Conservation (phyloP, 2,113 vertebrate genomes). For the Geothlypis trichas region DNA sequence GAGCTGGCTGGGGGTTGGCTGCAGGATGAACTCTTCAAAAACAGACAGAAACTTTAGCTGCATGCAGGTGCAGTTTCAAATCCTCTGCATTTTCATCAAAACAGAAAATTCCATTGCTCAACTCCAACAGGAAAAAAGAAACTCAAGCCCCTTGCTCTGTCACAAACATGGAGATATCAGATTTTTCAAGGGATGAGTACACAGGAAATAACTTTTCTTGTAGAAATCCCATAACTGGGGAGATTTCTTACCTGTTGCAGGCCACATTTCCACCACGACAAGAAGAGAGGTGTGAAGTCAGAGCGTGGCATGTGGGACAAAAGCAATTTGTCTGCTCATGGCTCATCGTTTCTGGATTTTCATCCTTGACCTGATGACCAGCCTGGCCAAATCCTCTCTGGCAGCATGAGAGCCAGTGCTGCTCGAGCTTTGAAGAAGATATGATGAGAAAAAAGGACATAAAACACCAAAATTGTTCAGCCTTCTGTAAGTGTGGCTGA, state of each 20-base stretch:
- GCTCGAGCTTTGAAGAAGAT: not conserved
- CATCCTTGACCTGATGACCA: not conserved
- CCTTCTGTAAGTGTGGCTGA: not conserved
- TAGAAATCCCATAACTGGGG: not conserved
- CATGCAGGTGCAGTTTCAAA: not conserved
- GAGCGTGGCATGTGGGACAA: not conserved
- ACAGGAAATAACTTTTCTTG: not conserved
- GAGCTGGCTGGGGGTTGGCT: not conserved
- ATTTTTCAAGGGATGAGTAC: not conserved
- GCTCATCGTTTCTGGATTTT: not conserved
- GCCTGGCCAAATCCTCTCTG: not conserved
- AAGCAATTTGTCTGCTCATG: not conserved
- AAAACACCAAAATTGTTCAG: not conserved
- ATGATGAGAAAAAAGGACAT: not conserved
- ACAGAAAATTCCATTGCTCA: not conserved
- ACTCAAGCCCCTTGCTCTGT: accelerated
- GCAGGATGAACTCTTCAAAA: not conserved
- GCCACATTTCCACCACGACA: not conserved
- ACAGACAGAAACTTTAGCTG: not conserved
- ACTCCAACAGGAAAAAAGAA: not conserved
- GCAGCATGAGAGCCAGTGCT: not conserved
- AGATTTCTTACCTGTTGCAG: not conserved
- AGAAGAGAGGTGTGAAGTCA: not conserved
- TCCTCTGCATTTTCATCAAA: not conserved
- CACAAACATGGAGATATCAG: not conserved